Evolutionary conservation across 1,140 invertebrate genomes (phyloP), one percentile per base, ranked within the genome.

Genomic region (Musca vetustissima): DNA sequence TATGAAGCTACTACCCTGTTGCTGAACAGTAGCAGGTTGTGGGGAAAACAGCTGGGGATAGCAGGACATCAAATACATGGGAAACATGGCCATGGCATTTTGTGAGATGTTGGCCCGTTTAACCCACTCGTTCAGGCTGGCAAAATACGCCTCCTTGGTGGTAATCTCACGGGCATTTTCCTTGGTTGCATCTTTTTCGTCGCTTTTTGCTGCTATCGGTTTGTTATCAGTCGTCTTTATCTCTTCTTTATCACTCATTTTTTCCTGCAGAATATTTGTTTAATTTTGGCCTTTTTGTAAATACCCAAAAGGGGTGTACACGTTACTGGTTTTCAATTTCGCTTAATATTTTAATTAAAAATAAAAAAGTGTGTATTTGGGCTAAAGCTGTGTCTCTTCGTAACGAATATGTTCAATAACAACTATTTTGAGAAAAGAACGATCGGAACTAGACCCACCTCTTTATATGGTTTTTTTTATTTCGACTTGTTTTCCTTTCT

Each of bases 51-150:
- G 61, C 50, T 75, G 82, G 8, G 85, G 83, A 71, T 87, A 86
- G 64, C 85, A 85, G n/a, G 84, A 83, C 77, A 87, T 81, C 74
- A 88, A 79, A 70, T 86, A 87, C 71, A 86, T 87, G 7, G 86
- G 87, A 71, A 88, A 88, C 76, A 85, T 86, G 22, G 85, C 83
- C 61, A 83, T 85, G 8, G 85, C 71, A 64, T 85, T 85, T 70
- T 86, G 85, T 36, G 84, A 84, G 72, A 87, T 80, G 68, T 86
- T 83, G 0, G 85, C 85, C 71, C 87, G 86, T 64, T 87, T 85
- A 53, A 69, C 83, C 87, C 87, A 88, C 71, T 84, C 73, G n/a
- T 74, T 72, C 0, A 80, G 73, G 22, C 75, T 75, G 22, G 84
- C 82, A 67, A 87, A 87, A 75, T 88, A 88, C n/a, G 84, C 85